These are phyloP conservation scores for Sinopyrophorus schimmeli DNA, from an alignment of 2,888 invertebrate genomes.

Conservation along the genomic window DNA sequence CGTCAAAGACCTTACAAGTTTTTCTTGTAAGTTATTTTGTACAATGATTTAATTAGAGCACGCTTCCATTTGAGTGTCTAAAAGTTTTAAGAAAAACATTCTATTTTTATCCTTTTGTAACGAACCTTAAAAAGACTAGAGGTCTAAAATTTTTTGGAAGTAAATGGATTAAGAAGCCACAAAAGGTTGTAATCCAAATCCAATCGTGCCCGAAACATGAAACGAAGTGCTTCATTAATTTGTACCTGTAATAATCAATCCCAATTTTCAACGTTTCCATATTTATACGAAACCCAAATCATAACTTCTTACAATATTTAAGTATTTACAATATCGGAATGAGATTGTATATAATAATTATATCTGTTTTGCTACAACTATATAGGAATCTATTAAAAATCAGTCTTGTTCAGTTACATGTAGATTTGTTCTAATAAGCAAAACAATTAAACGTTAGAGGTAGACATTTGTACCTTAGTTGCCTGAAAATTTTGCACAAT, in stretches of 20 bases:
- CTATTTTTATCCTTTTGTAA: neutral
- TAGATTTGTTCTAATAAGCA: slow-evolving; percentile 31
- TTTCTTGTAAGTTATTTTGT: slow-evolving; percentile 19
- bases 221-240: slow-evolving; percentile 14
- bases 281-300: slow-evolving; percentile 15
- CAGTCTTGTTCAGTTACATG: slow-evolving; percentile 53
- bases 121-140: neutral
- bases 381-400: slow-evolving; percentile 55
- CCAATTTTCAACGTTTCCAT: slow-evolving; percentile 13
- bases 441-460: slow-evolving; percentile 44
- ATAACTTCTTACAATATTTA: slow-evolving; percentile 18
- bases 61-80: slow-evolving; percentile 7
- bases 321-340: slow-evolving; percentile 24
- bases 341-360: slow-evolving; percentile 33
- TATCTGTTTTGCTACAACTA: slow-evolving; percentile 30
- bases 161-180: slow-evolving; percentile 25
- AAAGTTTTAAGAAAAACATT: too few species aligned
- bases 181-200: slow-evolving; percentile 16
- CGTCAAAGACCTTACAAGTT: slow-evolving; percentile 31
- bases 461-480: slow-evolving; percentile 45
- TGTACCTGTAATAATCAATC: slow-evolving; percentile 26
- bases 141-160: slow-evolving; percentile 9
- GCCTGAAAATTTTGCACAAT: slow-evolving; percentile 26
- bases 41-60: slow-evolving; percentile 15
- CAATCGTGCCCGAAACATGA: slow-evolving; percentile 9